Percentiles rank a stretch among this genome's conserved stretches.
Conservation (phyloP, 2,113 vertebrate species). For the Epinephelus cyanopodus region DNA sequence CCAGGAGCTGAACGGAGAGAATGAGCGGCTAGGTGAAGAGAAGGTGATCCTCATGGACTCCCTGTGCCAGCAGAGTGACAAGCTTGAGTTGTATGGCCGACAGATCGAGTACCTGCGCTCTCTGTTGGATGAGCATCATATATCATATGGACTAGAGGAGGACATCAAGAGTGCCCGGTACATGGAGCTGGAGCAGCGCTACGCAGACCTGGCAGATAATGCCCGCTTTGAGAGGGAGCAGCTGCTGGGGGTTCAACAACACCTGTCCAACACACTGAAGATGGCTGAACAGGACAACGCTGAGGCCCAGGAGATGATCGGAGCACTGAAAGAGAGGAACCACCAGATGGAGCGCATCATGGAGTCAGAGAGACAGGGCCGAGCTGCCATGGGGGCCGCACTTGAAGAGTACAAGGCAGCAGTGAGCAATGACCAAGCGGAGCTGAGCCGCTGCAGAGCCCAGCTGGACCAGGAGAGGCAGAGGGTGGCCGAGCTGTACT, state of each 20-base stretch:
- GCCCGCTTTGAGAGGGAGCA: conserved; percentile 95
- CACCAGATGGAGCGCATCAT: conserved; percentile 94
- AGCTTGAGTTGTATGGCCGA: conserved; percentile 91
- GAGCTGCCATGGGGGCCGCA: conserved; percentile 83
- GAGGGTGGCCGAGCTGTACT: conserved; percentile 92
- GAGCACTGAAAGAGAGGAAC: conserved; percentile 92
- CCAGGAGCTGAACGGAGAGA: conserved; percentile 95
- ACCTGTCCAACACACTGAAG: conserved; percentile 95
- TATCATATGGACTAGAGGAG: conserved; percentile 90
- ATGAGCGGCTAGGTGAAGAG: conserved; percentile 95
- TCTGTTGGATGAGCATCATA: conserved; percentile 91
- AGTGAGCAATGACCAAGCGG: conserved; percentile 89
- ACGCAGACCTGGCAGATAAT: conserved; percentile 91
- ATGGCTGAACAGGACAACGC: conserved; percentile 98
- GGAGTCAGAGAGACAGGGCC: conserved; percentile 92
- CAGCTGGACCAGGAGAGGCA: conserved; percentile 95
- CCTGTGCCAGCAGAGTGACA: conserved; percentile 95
- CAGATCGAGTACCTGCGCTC: conserved; percentile 93
- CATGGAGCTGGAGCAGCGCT: conserved; percentile 95
- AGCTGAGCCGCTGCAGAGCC: conserved; percentile 90
- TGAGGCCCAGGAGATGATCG: conserved; percentile 94
- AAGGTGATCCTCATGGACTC: conserved; percentile 97
- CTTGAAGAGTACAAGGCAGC: conserved; percentile 92
- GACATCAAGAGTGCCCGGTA: conserved; percentile 95
- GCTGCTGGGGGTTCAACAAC: conserved; percentile 95